These are phyloP conservation scores for Aphaenogaster rudis DNA, from an alignment of 1,140 invertebrate species.

Conservation along the genomic window DNA sequence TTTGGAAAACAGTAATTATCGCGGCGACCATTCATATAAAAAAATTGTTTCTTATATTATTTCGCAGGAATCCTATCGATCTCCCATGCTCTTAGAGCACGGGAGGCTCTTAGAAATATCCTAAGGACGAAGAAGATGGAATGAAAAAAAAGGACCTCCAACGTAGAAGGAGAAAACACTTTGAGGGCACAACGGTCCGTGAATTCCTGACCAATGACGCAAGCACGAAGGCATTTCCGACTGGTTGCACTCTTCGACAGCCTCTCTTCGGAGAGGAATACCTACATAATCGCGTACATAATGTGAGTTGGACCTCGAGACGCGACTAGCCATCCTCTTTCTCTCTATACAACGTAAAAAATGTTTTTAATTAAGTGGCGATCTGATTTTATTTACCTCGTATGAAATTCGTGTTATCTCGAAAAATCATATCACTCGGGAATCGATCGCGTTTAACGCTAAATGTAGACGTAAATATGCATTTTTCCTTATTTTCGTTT, in stretches of 20 bases:
- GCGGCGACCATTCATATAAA: background rate
- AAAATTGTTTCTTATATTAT: background rate
- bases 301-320: conserved; percentile 41
- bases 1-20: conserved; percentile 15
- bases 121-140: conserved; percentile 42
- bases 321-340: background rate
- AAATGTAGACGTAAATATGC: background rate
- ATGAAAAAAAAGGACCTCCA: conserved; percentile 53
- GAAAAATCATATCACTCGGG: background rate
- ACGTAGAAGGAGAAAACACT: conserved; percentile 68
- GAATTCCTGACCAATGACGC: conserved; percentile 85
- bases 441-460: background rate
- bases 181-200: conserved; percentile 75
- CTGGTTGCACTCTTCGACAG: conserved; percentile 80
- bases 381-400: background rate
- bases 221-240: conserved; percentile 85
- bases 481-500: background rate
- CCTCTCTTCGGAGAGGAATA: conserved; percentile 65
- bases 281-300: conserved; percentile 75
- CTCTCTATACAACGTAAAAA: background rate
- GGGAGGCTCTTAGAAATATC: conserved; percentile 25
- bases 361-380: background rate
- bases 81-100: background rate
- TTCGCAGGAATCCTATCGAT: conserved; percentile 36
- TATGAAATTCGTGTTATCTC: background rate